These are phyloP conservation scores for Aurelia sp. DNA, from an alignment of 30 jellyfish, hydroid and myxozoan species.

Conservation along the genomic window DNA sequence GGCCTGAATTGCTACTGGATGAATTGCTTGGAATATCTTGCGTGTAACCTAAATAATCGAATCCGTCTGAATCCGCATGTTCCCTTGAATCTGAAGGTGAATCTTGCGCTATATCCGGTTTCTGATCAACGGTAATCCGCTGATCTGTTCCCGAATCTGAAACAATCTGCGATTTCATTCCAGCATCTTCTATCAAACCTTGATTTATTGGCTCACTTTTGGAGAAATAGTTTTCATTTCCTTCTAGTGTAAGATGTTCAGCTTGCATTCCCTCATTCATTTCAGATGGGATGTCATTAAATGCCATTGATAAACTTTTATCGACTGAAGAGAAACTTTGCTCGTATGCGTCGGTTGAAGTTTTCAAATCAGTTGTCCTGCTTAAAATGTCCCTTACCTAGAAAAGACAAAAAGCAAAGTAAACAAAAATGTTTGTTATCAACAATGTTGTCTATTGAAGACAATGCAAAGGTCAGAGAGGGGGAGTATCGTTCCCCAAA, in stretches of 20 bases:
- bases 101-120: too few species aligned
- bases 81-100: not conserved
- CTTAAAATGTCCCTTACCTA: conserved; percentile 83
- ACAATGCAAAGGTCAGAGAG: not conserved
- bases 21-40: not conserved
- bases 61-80: not conserved
- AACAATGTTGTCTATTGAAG: too few species aligned
- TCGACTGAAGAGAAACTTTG: conserved; percentile 49
- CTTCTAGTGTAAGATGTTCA: too few species aligned
- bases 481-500: not conserved
- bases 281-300: not conserved
- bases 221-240: too few species aligned
- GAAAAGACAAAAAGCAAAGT: not conserved
- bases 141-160: conserved; percentile 1
- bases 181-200: too few species aligned
- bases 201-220: too few species aligned
- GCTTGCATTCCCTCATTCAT: not conserved
- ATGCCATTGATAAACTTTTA: conserved; percentile 41
- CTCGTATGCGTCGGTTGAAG: conserved; percentile 52
- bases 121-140: too few species aligned
- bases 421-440: too few species aligned
- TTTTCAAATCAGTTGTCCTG: conserved; percentile 40
- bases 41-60: conserved; percentile 35
- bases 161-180: not conserved
- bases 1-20: conserved; percentile 47